Percentiles rank a stretch among this genome's conserved stretches.
These are phyloP conservation scores for Pangasius larnaudii DNA, from an alignment of 2,797 vertebrate genomes.

Conservation along the genomic window DNA sequence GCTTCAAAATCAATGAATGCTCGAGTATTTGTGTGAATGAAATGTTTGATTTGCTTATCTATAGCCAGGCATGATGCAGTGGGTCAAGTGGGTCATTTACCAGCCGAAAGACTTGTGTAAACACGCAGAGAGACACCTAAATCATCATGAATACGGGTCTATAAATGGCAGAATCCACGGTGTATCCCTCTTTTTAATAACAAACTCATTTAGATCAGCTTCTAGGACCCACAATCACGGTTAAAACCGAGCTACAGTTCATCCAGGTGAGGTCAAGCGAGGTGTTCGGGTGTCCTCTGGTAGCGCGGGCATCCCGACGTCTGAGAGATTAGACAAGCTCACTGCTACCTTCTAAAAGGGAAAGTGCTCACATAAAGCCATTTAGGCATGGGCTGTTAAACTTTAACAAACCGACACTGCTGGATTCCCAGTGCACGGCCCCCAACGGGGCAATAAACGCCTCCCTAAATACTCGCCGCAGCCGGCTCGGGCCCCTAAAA, in stretches of 20 bases:
- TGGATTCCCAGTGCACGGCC: slow-evolving; percentile 36
- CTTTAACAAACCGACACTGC: slow-evolving; percentile 48
- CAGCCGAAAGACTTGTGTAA: background rate
- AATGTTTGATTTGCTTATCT: background rate
- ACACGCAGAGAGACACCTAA: background rate
- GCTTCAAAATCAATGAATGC: background rate
- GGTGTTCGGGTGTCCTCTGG: background rate
- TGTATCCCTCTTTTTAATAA: background rate
- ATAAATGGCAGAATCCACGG: background rate
- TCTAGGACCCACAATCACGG: background rate
- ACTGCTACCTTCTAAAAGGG: slow-evolving; percentile 27
- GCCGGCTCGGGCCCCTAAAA: slow-evolving; percentile 42
- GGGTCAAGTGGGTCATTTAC: background rate
- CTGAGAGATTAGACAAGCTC: background rate
- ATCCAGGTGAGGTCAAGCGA: background rate
- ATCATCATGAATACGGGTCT: background rate
- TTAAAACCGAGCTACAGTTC: background rate
- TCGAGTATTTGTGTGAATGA: background rate
- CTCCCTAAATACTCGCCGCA: slow-evolving; percentile 38
- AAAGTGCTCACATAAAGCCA: slow-evolving; percentile 43
- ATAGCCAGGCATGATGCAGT: background rate
- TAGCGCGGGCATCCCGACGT: background rate
- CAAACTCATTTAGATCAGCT: background rate
- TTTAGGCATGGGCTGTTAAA: slow-evolving; percentile 51
- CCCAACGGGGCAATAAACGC: slow-evolving; percentile 45